A percentile compares a stretch with the other conserved stretches of the same genome.
phyloP scores from a whole-genome alignment of 2,888 invertebrate genomes.

The Pterobdella sp. region DNA sequence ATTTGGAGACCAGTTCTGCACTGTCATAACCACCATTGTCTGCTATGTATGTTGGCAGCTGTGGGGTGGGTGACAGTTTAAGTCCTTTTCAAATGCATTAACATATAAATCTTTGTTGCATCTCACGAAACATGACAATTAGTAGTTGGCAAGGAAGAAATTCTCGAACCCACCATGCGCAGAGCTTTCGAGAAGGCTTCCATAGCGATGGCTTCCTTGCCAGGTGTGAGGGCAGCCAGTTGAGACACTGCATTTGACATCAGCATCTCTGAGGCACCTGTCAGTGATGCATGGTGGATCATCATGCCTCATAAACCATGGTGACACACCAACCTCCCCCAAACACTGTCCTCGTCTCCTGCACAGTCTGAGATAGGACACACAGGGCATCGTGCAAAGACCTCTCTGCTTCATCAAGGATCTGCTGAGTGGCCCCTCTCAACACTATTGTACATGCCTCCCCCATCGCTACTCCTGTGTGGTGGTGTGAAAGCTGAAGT shows the following conservation, averaged over 20 bases:
- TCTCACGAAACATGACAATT: no score
- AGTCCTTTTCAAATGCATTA: no score
- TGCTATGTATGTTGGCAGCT: slow-evolving; percentile 87
- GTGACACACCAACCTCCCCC: slow-evolving; percentile 68
- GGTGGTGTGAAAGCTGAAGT: background rate
- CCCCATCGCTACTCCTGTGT: slow-evolving; percentile 72
- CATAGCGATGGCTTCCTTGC: slow-evolving; percentile 93
- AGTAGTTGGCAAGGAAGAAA: background rate
- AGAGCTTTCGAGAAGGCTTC: slow-evolving; percentile 88
- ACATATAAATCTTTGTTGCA: no score
- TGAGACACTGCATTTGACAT: slow-evolving; percentile 87
- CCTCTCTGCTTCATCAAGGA: slow-evolving; percentile 94
- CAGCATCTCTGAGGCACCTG: slow-evolving; percentile 82
- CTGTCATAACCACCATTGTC: slow-evolving; percentile 97
- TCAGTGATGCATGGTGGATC: background rate
- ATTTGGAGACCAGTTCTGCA: slow-evolving; percentile 63
- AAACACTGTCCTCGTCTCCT: slow-evolving; percentile 79
- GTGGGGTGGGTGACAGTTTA: slow-evolving; percentile 28
- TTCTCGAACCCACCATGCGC: slow-evolving; percentile 42
- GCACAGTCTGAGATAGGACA: slow-evolving; percentile 87
- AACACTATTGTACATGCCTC: slow-evolving; percentile 95
- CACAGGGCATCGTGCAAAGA: slow-evolving; percentile 96
- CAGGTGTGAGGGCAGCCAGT: slow-evolving; percentile 76
- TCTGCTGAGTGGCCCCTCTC: slow-evolving; percentile 94
- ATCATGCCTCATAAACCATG: slow-evolving; percentile 18